Conservation (phyloP, 35 echinoderm and acorn worm species). For the Lytechinus variegatus region DNA sequence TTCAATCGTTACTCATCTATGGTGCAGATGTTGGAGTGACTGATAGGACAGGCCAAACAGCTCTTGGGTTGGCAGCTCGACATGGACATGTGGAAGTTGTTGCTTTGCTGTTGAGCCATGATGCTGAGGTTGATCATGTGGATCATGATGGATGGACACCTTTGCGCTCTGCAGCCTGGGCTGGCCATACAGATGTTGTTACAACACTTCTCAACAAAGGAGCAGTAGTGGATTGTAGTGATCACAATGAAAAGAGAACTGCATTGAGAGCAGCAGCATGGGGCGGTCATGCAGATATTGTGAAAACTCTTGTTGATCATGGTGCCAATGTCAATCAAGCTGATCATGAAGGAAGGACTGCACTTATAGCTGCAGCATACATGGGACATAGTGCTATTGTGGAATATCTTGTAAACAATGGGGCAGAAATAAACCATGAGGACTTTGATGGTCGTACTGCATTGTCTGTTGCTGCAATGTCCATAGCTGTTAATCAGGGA, state of each 20-base stretch:
- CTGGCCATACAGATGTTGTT: conserved; percentile 96
- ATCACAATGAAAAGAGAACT: conserved; percentile 86
- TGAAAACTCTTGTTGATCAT: conserved; percentile 88
- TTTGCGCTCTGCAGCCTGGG: conserved; percentile 98
- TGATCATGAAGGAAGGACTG: conserved; percentile 94
- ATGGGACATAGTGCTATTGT: conserved; percentile 96
- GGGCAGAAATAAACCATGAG: conserved; percentile 91
- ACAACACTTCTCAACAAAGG: conserved; percentile 80
- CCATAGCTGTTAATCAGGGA: conserved; percentile 90
- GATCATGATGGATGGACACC: conserved; percentile 99
- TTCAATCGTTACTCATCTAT: conserved; percentile 77
- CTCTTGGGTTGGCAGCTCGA: conserved; percentile 79
- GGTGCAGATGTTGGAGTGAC: conserved; percentile 76
- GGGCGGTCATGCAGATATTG: conserved; percentile 98
- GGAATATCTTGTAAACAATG: conserved; percentile 74
- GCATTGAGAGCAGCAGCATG: conserved; percentile 95
- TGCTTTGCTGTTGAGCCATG: conserved; percentile 70
- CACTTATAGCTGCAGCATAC: conserved; percentile 96
- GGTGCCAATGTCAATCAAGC: conserved; percentile 90
- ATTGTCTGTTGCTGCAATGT: conserved; percentile 94
- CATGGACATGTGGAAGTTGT: conserved; percentile 96
- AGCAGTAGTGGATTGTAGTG: conserved; percentile 92
- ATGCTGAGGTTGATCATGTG: conserved; percentile 85
- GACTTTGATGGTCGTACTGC: conserved; percentile 96
- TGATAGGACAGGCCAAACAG: conserved; percentile 95